These are phyloP conservation scores for Fregata magnificens DNA, from an alignment of 2,113 vertebrate genomes.

Conservation along the genomic window DNA sequence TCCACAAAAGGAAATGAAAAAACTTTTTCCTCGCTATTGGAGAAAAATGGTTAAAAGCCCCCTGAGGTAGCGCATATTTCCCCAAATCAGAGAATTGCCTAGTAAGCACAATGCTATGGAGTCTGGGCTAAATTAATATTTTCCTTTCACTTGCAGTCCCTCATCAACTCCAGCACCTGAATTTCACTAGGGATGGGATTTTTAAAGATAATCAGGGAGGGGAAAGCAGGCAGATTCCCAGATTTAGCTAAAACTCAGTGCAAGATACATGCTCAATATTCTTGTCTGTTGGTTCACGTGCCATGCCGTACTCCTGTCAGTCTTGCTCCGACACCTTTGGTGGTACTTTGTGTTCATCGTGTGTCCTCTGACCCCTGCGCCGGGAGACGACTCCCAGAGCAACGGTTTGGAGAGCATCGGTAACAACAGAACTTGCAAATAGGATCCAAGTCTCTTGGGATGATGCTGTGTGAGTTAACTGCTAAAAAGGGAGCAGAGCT, in stretches of 20 bases:
- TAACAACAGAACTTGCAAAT: background rate
- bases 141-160: background rate
- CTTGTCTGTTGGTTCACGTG: background rate
- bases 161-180: background rate
- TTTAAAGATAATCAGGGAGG: background rate
- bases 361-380: background rate
- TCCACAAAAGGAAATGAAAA: constrained; percentile 4
- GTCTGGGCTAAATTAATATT: background rate
- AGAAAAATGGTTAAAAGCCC: background rate
- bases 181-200: background rate
- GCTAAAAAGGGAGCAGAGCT: background rate
- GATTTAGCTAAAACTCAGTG: background rate
- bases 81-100: background rate
- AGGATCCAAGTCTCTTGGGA: background rate
- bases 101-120: background rate
- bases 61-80: background rate
- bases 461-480: background rate
- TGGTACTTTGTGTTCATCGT: fast-evolving
- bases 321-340: background rate
- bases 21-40: background rate
- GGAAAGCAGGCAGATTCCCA: background rate
- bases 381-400: fast-evolving
- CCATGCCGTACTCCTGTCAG: fast-evolving
- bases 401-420: background rate
- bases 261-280: fast-evolving